Percentiles rank a stretch among this genome's conserved stretches.
phyloP scores from a whole-genome alignment of 2,797 vertebrate genomes.

The Phataginus tricuspis region DNA sequence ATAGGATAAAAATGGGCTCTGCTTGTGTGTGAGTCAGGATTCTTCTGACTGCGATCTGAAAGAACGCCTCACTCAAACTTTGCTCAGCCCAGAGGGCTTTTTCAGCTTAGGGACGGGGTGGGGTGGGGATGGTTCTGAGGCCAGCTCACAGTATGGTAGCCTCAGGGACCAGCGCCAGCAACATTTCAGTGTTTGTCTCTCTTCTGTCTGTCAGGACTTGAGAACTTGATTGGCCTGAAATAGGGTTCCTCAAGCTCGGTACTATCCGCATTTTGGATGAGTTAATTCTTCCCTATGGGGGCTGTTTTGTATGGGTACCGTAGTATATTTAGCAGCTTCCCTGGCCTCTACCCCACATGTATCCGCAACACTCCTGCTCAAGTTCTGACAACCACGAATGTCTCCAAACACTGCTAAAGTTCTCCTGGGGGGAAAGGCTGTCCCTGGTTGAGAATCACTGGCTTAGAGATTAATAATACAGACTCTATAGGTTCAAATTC shows the following conservation, averaged over 20 bases:
- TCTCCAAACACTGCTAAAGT: not conserved
- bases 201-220: not conserved
- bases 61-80: not conserved
- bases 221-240: not conserved
- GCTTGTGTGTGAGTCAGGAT: rapidly evolving
- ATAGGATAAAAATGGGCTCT: not conserved
- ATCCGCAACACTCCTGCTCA: not conserved
- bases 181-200: not conserved
- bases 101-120: not conserved
- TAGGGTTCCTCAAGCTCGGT: not conserved
- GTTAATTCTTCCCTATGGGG: not conserved
- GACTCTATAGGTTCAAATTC: not conserved
- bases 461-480: not conserved
- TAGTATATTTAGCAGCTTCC: not conserved
- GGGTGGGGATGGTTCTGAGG: not conserved
- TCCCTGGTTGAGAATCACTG: not conserved
- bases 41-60: not conserved
- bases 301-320: not conserved
- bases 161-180: not conserved
- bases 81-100: no score
- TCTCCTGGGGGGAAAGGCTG: not conserved
- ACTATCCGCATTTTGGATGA: not conserved
- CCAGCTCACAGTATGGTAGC: not conserved
- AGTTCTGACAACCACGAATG: not conserved
- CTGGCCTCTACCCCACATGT: not conserved